Evolutionary conservation across 1,140 invertebrate genomes (phyloP).

Genomic region (Choristoneura fumiferana): DNA sequence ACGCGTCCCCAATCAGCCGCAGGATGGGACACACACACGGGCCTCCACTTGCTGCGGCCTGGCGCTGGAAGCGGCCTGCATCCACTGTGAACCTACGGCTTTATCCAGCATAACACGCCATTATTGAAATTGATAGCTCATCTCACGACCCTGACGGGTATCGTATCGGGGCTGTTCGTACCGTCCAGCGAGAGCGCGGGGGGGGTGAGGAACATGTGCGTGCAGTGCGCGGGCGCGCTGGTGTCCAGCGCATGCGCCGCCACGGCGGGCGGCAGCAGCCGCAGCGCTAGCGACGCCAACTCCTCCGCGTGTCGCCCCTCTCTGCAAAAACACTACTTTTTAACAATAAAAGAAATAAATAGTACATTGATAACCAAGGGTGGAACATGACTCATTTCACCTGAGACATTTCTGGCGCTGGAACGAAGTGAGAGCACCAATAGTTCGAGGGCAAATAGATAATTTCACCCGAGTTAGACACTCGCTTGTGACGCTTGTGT

Average conservation of each 20-base stretch:
- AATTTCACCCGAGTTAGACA: no score
- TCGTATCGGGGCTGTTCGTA: neutral
- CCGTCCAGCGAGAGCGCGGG: slow-evolving; percentile 21
- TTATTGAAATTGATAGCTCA: no score
- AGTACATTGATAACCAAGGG: neutral
- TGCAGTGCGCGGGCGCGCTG: slow-evolving; percentile 19
- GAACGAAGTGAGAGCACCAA: no score
- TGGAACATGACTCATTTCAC: neutral
- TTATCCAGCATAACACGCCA: neutral
- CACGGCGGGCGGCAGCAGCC: slow-evolving; percentile 40
- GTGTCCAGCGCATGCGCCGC: slow-evolving; percentile 23
- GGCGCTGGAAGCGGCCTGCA: neutral
- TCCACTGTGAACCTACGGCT: neutral
- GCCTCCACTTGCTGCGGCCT: no score
- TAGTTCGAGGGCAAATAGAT: no score
- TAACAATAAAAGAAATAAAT: neutral
- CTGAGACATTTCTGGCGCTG: no score
- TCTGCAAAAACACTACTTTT: slow-evolving; percentile 22
- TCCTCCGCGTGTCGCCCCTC: slow-evolving; percentile 29
- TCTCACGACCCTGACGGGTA: neutral
- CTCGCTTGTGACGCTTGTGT: no score
- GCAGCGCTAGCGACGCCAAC: slow-evolving; percentile 33
- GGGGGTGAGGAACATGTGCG: slow-evolving; percentile 12
- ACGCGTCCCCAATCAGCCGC: neutral
- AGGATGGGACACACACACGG: no score